Evolutionary conservation across 2,888 invertebrate genomes (phyloP), one percentile per base, ranked within the genome.

Genomic region (Cosmia pyralina): DNA sequence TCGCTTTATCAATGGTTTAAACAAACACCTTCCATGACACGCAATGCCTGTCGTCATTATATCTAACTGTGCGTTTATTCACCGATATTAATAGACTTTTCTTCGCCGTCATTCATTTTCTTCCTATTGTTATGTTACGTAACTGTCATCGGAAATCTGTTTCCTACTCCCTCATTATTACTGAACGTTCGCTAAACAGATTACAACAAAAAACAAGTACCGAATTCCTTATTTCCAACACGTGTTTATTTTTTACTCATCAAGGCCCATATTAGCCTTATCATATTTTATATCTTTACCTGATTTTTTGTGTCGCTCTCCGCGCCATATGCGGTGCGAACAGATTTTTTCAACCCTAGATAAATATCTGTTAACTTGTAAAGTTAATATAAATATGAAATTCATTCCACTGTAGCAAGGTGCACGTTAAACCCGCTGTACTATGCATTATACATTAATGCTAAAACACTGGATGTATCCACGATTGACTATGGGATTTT

Each of bases 251-350:
- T 75, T 69, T 72, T 70, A 76, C 72, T 52, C 72, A 62, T 72
- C 55, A 81, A 75, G 58, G 41, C 70, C 68, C 84, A 81, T 81
- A 87, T 89, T 88, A 89, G 85, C 77, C 79, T 85, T 88, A 89
- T 90, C 88, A 79, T 83, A 64, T 90, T 88, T 89, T 83, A 64
- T 90, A 88, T 89, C 89, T 83, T 88, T 92, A 92, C 93, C 93
- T 92, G 93, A 87, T 90, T 92, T 93, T 93, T 93, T 92, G 88
- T 86, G 58, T 53, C 22, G 63, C 70, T 85, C 77, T 87, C 85
- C 80, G 76, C 76, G 75, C 87, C 91, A 91, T 88, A 86, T 91
- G 90, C 85, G 84, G 50, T 62, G 57, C 53, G 74, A 72, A 70
- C 60, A 69, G 76, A 87, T 83, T 83, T 74, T 86, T 85, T 77